These are phyloP conservation scores for Amblyjoppa fuscipennis DNA, from an alignment of 2,888 invertebrate species.

Conservation along the genomic window DNA sequence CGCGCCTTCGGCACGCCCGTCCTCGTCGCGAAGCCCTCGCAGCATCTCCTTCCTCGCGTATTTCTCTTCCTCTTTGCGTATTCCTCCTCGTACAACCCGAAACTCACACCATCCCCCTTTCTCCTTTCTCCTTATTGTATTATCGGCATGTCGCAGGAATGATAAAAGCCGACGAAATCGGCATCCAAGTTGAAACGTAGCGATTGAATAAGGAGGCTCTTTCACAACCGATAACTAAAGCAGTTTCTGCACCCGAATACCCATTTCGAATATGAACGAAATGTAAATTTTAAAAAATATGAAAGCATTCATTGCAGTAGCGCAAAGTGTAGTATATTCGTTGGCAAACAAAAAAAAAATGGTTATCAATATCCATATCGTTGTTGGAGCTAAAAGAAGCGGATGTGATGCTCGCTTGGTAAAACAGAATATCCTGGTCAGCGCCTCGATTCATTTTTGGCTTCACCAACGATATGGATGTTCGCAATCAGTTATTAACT, in stretches of 20 bases:
- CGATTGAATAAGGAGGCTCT: conserved; percentile 24
- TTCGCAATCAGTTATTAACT: not conserved
- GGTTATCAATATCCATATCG: not conserved
- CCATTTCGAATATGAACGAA: not conserved
- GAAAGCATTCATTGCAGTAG: not conserved
- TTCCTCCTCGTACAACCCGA: conserved; percentile 28
- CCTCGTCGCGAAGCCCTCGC: conserved; percentile 37
- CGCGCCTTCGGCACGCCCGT: conserved; percentile 60
- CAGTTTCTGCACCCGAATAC: not conserved
- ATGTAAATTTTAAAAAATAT: not conserved
- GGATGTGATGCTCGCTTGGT: not conserved
- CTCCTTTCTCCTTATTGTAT: conserved; percentile 81
- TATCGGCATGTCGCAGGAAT: conserved; percentile 80
- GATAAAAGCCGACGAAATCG: conserved; percentile 42
- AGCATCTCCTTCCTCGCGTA: conserved; percentile 21
- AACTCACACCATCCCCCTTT: conserved; percentile 62
- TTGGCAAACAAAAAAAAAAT: not conserved
- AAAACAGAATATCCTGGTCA: not conserved
- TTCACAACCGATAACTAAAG: not conserved
- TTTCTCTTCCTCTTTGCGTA: conserved; percentile 21
- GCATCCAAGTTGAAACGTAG: conserved; percentile 27
- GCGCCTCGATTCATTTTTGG: not conserved
- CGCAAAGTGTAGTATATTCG: not conserved
- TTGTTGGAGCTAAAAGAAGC: not conserved
- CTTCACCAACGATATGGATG: not conserved